These are phyloP conservation scores for Physocephala rufipes DNA, from an alignment of 2,888 invertebrate genomes.

Conservation along the genomic window DNA sequence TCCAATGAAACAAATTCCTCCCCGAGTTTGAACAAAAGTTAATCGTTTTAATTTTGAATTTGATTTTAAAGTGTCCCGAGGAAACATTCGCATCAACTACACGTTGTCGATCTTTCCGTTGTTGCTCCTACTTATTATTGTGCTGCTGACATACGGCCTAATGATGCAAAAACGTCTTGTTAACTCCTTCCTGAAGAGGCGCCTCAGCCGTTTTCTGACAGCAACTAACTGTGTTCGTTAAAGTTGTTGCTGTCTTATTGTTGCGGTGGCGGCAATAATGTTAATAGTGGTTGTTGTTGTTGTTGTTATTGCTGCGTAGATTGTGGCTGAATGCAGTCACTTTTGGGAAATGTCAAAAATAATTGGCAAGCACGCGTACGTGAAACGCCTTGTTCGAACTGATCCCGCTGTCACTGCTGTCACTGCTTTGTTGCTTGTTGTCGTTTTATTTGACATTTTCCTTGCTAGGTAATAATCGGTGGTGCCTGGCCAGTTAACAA, in stretches of 20 bases:
- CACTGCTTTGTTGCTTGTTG: background rate
- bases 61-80: too few relatives aligned
- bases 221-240: background rate
- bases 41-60: too few relatives aligned
- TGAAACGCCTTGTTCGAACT: slow-evolving; percentile 29
- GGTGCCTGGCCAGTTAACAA: too few relatives aligned
- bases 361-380: slow-evolving; percentile 42
- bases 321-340: slow-evolving; percentile 16
- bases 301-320: slow-evolving; percentile 7
- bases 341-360: slow-evolving; percentile 43
- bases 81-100: slow-evolving; percentile 1
- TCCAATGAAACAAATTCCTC: too few relatives aligned
- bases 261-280: background rate
- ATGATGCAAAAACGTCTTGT: slow-evolving; percentile 29
- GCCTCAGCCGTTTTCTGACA: slow-evolving; percentile 21
- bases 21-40: too few relatives aligned
- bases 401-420: background rate
- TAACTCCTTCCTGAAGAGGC: slow-evolving; percentile 19
- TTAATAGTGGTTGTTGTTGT: slow-evolving; percentile 5
- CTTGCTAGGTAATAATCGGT: background rate
- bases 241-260: slow-evolving; percentile 8
- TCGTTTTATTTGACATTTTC: background rate
- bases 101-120: slow-evolving; percentile 8
- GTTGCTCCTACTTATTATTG: background rate
- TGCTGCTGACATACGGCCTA: slow-evolving; percentile 19